phyloP scores from a whole-genome alignment of 2,113 vertebrate genomes.

The Charadrius vociferus region DNA sequence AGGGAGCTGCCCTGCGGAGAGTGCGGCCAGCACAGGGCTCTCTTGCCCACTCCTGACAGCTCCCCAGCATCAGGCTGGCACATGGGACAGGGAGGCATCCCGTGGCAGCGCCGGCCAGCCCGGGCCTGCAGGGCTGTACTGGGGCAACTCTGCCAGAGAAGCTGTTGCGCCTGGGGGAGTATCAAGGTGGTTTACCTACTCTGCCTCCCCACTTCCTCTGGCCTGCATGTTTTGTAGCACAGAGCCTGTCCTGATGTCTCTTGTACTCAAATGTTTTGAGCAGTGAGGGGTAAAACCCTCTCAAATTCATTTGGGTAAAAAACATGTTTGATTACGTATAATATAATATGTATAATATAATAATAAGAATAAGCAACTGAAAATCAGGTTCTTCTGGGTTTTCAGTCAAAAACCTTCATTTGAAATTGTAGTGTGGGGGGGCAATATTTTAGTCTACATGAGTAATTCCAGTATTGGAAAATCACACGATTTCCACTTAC shows the following conservation, averaged over 20 bases:
- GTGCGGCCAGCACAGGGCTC: not conserved
- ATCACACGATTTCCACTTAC: not conserved
- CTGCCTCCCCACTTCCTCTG: not conserved
- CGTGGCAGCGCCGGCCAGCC: rapidly evolving
- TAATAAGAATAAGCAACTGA: not conserved
- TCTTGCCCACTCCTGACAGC: not conserved
- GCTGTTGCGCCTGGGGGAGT: not conserved
- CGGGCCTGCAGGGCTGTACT: not conserved
- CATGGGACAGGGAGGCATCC: not conserved
- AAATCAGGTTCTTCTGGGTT: not conserved
- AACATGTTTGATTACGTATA: not conserved
- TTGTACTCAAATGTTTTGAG: not conserved
- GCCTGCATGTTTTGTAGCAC: not conserved
- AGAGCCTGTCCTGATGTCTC: not conserved
- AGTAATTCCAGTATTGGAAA: not conserved
- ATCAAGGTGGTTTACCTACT: not conserved
- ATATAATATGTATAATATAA: too few relatives aligned
- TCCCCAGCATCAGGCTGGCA: too few relatives aligned
- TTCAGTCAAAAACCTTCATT: not conserved
- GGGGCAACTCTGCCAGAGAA: not conserved
- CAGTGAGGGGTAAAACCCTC: not conserved
- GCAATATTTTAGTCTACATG: not conserved
- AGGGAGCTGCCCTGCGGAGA: not conserved
- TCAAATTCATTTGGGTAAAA: not conserved
- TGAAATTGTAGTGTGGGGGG: not conserved